Conservation (phyloP, 2,888 invertebrate species). For the Clostera curtula region DNA sequence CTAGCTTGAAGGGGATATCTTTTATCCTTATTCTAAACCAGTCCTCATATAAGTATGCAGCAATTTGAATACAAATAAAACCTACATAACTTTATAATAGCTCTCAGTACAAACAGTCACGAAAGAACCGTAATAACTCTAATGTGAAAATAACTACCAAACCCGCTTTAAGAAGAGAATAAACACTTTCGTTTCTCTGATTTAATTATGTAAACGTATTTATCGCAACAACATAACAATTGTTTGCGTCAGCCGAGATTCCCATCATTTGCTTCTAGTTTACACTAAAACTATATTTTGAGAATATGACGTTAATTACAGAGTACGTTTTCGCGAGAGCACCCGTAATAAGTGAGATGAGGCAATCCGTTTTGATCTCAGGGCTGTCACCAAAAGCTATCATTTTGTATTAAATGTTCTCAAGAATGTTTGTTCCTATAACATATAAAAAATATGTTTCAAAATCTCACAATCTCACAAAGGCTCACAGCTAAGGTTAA, state of each 20-base stretch:
- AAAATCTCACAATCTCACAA: too few relatives aligned
- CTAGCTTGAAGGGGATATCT: too few relatives aligned
- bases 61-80: not conserved
- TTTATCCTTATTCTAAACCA: not conserved
- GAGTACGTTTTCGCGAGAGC: constrained; percentile 12
- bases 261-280: constrained; percentile 30
- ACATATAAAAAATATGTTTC: too few relatives aligned
- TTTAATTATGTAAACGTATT: constrained; percentile 27
- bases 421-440: too few relatives aligned
- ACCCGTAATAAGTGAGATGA: too few relatives aligned
- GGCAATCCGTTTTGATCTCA: too few relatives aligned
- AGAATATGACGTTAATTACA: constrained; percentile 21
- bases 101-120: not conserved
- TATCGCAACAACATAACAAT: constrained; percentile 18
- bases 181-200: constrained; percentile 35
- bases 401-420: too few relatives aligned
- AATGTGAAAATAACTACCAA: constrained; percentile 24
- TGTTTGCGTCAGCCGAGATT: constrained; percentile 19
- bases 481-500: too few relatives aligned
- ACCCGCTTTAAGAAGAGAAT: constrained; percentile 14
- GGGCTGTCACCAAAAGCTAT: too few relatives aligned
- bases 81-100: not conserved
- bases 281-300: constrained; percentile 18
- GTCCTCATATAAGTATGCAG: not conserved
- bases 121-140: constrained; percentile 6